Evolutionary conservation across 1,140 invertebrate genomes (phyloP), one percentile per base, ranked within the genome.

Genomic region (Saccostrea glomerata): DNA sequence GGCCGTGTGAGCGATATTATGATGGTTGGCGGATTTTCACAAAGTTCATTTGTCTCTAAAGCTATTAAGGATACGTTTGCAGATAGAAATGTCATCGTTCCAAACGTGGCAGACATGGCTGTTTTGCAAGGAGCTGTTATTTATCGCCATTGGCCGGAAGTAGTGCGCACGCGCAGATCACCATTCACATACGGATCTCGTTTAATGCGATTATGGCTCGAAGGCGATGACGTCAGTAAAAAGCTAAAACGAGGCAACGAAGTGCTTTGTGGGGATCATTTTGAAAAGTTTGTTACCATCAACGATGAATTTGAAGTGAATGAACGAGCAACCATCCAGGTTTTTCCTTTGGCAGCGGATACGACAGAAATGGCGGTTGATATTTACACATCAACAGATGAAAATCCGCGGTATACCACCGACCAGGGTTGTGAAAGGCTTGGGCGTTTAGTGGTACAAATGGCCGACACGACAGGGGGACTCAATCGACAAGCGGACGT

Each of bases 111-210:
- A 5, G 87, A 60, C 7, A 15, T 88, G 36, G 84, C 87, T 6
- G 84, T 88, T 17, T 12, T 88, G 2, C 85, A 88, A 56, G 87
- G 87, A 5, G 66, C 87, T 13, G 70, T 86, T 0, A 23, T 88
- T 25, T 88, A 86, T 66, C 60, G 87, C 30, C 70, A 88, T 54
- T 54, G 60, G 25, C 87, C 87, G 17, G 87, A 82, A 36, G 30
- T 85, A 20, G 84, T 85, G 7, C 30, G 47, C 58, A 56, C 55
- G 17, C 47, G 84, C 17, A 58, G 17, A 40, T 85, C 47, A 13
- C 84, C 84, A 0, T 63, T 30, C 23, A 85, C 84, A 0, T 85
- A 85, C 20, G 84, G 84, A 63, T 60, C 56, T 11, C 54, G 56
- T 30, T n/a, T 60, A 13, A 30, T 85, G 23, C 60, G 84, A 30